Conservation (phyloP, 2,888 invertebrate genomes). For the Nomada ferruginata region DNA sequence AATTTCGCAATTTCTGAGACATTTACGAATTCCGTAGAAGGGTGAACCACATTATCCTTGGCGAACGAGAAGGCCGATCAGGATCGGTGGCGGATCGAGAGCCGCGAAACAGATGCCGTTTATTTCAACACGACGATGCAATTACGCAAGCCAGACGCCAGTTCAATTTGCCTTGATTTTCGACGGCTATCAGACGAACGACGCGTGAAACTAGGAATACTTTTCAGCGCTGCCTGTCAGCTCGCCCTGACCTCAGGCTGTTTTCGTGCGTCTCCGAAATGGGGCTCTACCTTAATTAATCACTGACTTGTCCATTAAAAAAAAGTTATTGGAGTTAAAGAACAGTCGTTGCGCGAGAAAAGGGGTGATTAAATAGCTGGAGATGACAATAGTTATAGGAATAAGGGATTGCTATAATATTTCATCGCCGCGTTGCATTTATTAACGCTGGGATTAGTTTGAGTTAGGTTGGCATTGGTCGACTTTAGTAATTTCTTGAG, state of each 20-base stretch:
- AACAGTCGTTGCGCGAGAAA: background rate
- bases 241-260: background rate
- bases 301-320: background rate
- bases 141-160: slow-evolving; percentile 50
- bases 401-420: too few species aligned
- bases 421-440: too few species aligned
- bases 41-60: too few species aligned
- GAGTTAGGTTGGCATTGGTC: too few species aligned
- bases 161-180: slow-evolving; percentile 60
- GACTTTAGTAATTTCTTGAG: too few species aligned
- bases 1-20: too few species aligned
- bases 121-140: slow-evolving; percentile 47
- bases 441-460: too few species aligned
- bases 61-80: too few species aligned
- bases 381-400: background rate
- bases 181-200: slow-evolving; percentile 52
- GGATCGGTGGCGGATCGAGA: background rate
- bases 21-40: too few species aligned
- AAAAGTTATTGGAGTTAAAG: too few species aligned
- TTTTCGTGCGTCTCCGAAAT: background rate
- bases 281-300: slow-evolving; percentile 15
- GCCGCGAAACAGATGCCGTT: slow-evolving; percentile 28
- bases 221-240: slow-evolving; percentile 19
- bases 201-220: slow-evolving; percentile 51
- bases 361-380: background rate